Evolutionary conservation across 2,113 vertebrate species (phyloP).

Genomic region (Oryzias celebensis): DNA sequence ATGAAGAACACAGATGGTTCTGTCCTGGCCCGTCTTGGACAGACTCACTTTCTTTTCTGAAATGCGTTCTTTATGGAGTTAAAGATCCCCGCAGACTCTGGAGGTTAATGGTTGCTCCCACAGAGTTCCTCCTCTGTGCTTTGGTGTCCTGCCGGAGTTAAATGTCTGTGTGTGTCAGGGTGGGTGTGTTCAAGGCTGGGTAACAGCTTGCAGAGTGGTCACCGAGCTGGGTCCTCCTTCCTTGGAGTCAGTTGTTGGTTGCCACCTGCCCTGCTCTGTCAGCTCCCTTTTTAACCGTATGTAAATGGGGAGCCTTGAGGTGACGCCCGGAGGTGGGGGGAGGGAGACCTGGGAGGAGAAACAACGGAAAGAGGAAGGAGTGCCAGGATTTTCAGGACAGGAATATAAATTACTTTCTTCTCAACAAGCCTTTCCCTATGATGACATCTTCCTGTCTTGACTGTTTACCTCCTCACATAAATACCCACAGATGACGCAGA

Average conservation of each 20-base stretch:
- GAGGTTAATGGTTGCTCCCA: background rate
- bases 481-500: no score
- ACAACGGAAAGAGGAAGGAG: background rate
- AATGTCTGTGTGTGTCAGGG: constrained; percentile 6
- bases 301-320: constrained; percentile 32
- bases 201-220: background rate
- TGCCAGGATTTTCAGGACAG: constrained; percentile 10
- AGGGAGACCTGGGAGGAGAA: no score
- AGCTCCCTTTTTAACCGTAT: constrained; percentile 19
- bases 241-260: constrained; percentile 20
- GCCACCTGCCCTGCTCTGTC: constrained; percentile 53
- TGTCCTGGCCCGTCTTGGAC: background rate
- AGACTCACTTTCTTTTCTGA: constrained; percentile 7
- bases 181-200: constrained; percentile 18
- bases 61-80: no score
- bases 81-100: constrained; percentile 14
- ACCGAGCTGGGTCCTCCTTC: constrained; percentile 31
- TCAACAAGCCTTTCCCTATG: no score
- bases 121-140: no score
- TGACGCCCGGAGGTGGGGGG: constrained; percentile 19
- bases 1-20: constrained; percentile 20
- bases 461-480: no score
- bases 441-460: no score
- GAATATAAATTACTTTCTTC: constrained; percentile 24
- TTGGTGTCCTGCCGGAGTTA: no score